These are phyloP conservation scores for Myoxocephalus aenaeus DNA, from an alignment of 2,797 vertebrate genomes.

Conservation along the genomic window DNA sequence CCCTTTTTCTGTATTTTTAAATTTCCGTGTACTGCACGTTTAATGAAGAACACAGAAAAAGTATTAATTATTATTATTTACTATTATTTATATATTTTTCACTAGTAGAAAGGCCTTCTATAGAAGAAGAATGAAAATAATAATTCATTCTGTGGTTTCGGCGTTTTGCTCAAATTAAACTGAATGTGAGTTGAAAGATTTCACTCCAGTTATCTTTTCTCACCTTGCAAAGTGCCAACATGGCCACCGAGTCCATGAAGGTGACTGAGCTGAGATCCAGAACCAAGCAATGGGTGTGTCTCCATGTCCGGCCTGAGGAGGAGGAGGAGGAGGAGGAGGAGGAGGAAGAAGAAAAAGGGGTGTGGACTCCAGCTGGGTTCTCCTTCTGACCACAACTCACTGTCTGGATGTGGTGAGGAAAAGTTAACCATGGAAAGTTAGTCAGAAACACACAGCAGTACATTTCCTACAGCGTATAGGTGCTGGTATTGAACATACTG, in stretches of 20 bases:
- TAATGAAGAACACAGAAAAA: too few relatives aligned
- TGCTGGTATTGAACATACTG: too few relatives aligned
- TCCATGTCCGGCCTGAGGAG: slow-evolving; percentile 64
- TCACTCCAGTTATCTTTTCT: slow-evolving; percentile 34
- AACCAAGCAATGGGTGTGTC: slow-evolving; percentile 75
- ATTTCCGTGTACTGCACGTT: too few relatives aligned
- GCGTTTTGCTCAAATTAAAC: not conserved
- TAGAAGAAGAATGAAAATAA: too few relatives aligned
- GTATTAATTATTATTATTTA: too few relatives aligned
- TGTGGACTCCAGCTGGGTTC: slow-evolving; percentile 34
- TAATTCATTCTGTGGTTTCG: not conserved
- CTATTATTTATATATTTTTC: too few relatives aligned
- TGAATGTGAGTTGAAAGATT: not conserved
- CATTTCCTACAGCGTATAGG: not conserved
- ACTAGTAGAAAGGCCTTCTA: not conserved
- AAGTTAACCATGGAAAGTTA: not conserved
- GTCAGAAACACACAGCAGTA: not conserved
- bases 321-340: not conserved
- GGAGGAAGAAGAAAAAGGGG: not conserved
- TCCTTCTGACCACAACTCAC: slow-evolving; percentile 45
- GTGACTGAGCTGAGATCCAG: slow-evolving; percentile 86
- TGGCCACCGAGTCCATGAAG: slow-evolving; percentile 87
- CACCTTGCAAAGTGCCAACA: slow-evolving; percentile 86
- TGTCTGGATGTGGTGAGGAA: slow-evolving; percentile 31
- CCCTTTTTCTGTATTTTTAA: too few relatives aligned